Percentiles rank a stretch among this genome's conserved stretches.
These are phyloP conservation scores for Lamellibrachia columna DNA, from an alignment of 2,888 invertebrate genomes.

Conservation along the genomic window DNA sequence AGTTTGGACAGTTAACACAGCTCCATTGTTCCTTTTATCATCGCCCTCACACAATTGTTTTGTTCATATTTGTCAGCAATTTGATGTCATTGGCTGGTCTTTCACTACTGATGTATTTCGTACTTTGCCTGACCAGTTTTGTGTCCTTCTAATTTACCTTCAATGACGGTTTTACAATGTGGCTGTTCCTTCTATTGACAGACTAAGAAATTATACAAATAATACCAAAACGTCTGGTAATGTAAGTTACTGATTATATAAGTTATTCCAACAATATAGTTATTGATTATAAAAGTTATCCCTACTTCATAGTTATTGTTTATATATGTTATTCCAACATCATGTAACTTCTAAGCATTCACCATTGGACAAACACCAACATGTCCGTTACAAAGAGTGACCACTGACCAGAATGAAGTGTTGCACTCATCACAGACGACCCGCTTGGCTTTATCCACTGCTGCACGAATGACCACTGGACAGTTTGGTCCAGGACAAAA, in stretches of 20 bases:
- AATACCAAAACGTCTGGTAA: not conserved
- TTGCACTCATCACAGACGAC: conserved; percentile 90
- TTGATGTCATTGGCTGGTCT: not conserved
- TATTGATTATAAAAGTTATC: not conserved
- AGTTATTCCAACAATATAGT: not conserved
- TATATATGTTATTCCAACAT: not conserved
- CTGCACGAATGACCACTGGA: conserved; percentile 82
- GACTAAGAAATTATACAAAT: not conserved
- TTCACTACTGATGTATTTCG: not conserved
- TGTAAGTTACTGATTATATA: too few species aligned
- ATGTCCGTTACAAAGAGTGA: conserved; percentile 28
- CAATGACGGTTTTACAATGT: too few species aligned
- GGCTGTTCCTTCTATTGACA: not conserved
- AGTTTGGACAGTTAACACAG: conserved; percentile 22
- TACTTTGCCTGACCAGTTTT: too few species aligned
- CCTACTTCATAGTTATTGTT: not conserved
- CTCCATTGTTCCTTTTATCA: not conserved
- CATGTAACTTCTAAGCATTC: not conserved
- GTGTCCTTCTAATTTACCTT: too few species aligned
- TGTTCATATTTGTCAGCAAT: not conserved
- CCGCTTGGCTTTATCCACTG: conserved; percentile 83
- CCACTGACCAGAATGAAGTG: conserved; percentile 83
- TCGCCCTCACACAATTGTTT: not conserved
- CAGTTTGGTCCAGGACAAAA: conserved; percentile 90
- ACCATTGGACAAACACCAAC: not conserved